Evolutionary conservation across 2,888 invertebrate species (phyloP).

Genomic region (Antheraea yamamai): DNA sequence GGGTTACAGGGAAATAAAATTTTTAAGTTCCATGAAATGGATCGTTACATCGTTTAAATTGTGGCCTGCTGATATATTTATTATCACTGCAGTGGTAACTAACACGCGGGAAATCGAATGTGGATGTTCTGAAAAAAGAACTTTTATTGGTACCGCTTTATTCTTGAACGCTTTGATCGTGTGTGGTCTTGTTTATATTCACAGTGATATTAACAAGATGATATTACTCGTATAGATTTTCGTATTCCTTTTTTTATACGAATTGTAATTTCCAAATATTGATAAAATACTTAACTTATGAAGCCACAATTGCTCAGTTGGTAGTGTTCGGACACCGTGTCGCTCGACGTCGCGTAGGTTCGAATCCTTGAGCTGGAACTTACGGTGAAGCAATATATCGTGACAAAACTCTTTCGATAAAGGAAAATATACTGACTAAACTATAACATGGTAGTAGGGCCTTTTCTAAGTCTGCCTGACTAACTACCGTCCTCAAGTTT

Average conservation of each 20-base stretch:
- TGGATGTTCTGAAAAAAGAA: conserved; percentile 64
- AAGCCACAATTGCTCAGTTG: no score
- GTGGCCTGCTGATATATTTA: conserved; percentile 72
- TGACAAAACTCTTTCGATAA: no score
- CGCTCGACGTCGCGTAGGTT: no score
- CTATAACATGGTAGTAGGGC: no score
- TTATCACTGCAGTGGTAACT: conserved; percentile 65
- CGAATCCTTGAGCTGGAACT: no score
- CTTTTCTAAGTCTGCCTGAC: no score
- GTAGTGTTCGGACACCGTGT: no score
- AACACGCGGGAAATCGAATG: conserved; percentile 63
- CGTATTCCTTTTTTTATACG: conserved; percentile 23
- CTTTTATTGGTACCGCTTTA: conserved; percentile 64
- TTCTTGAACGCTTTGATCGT: conserved; percentile 64
- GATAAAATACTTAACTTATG: background rate
- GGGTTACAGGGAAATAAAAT: conserved; percentile 41
- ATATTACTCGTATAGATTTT: conserved; percentile 27
- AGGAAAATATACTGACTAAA: no score
- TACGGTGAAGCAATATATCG: no score
- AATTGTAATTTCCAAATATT: background rate
- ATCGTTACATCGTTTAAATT: conserved; percentile 57
- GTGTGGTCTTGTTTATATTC: conserved; percentile 63
- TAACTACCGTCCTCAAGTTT: no score
- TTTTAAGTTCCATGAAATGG: conserved; percentile 59
- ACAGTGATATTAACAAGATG: conserved; percentile 42